Base-by-base conservation (phyloP, 1,140 invertebrate species). In the Thaumetopoea pityocampa region DNA sequence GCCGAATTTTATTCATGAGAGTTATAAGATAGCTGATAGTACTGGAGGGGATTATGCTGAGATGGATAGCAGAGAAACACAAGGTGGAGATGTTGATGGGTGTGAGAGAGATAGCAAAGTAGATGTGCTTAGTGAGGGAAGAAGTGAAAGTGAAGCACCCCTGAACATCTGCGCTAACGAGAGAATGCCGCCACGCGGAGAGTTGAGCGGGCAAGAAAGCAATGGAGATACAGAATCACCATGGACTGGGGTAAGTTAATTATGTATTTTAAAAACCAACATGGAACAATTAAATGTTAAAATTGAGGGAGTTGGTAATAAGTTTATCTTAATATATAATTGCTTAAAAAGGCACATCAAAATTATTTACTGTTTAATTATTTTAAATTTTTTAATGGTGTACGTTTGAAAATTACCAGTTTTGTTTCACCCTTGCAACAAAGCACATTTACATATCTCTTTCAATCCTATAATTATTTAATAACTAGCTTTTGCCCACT, bases 91-190 rank as follows among this genome's bases (percentile, higher is more conserved):
- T 15, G 44, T 9, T 2, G 70, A 74, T 22, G 63, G 51, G 29
- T 63, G 52, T 29, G 73, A 74, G 29, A 46, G 57, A 18, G 81
- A 83, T 15, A 77, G 70, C 50, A 86, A 86, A 54, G 60, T 54
- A 8, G 80, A 83, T 19, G 85, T 89, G 36, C 73, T 87, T 32
- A 88, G 87, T 28, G 83, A 86, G 45, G 85, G 86, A 26, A 81
- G 87, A 9, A 88, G 89, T 35, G 87, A 89, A 33, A 86, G 89
- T 28, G 88, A 89, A 30, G 85, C 87, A 23, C 85, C 89, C 10
- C 71, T 92, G 18, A 91, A 94, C 61, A 94, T 95, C 54, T 89
- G 92, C 50, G 90, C 93, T 0, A 93, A 95, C 63, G 93, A 95
- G 69, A 90, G 89, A 33, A 94, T 95, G 92, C 93, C 93, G 17